Evolutionary conservation across 2,113 vertebrate species (phyloP).

Genomic region (Pavo muticus): DNA sequence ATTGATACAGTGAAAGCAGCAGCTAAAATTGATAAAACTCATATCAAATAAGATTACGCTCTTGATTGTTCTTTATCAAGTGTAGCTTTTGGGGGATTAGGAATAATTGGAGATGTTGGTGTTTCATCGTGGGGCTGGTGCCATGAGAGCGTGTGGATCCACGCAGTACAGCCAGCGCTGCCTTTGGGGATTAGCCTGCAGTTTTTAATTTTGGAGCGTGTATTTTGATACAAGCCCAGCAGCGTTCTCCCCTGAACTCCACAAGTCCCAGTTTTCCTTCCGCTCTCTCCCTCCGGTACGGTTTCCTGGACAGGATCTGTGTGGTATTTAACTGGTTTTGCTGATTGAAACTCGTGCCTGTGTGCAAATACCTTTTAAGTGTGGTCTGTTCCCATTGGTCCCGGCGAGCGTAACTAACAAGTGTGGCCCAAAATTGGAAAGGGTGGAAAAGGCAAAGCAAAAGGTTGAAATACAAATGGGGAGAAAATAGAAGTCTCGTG

Average conservation of each 20-base stretch:
- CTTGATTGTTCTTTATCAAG: conserved; percentile 72
- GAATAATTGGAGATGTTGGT: conserved; percentile 60
- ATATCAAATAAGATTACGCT: conserved; percentile 66
- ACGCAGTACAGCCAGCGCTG: not conserved
- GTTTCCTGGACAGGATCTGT: conserved; percentile 42
- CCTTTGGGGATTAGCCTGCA: conserved; percentile 59
- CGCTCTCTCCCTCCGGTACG: conserved; percentile 27
- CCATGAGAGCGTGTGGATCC: conserved; percentile 40
- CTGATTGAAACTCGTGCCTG: conserved; percentile 65
- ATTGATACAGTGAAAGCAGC: conserved; percentile 67
- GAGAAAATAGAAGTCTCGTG: not conserved
- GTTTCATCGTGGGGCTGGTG: conserved; percentile 56
- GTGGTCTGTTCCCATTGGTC: conserved; percentile 54
- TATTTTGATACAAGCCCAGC: conserved; percentile 39
- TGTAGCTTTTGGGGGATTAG: conserved; percentile 68
- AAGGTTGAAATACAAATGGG: not conserved
- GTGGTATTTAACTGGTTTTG: conserved; percentile 67
- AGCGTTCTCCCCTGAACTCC: conserved; percentile 35
- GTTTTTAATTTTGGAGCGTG: conserved; percentile 63
- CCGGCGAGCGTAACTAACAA: not conserved
- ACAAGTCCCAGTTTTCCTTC: conserved; percentile 51
- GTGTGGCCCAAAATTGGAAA: not conserved
- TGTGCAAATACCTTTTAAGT: conserved; percentile 68
- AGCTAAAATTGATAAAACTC: conserved; percentile 71
- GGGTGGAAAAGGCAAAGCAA: not conserved